Evolutionary conservation across 1,140 invertebrate genomes (phyloP), one percentile per base, ranked within the genome.

Genomic region (Cydia strobilella): DNA sequence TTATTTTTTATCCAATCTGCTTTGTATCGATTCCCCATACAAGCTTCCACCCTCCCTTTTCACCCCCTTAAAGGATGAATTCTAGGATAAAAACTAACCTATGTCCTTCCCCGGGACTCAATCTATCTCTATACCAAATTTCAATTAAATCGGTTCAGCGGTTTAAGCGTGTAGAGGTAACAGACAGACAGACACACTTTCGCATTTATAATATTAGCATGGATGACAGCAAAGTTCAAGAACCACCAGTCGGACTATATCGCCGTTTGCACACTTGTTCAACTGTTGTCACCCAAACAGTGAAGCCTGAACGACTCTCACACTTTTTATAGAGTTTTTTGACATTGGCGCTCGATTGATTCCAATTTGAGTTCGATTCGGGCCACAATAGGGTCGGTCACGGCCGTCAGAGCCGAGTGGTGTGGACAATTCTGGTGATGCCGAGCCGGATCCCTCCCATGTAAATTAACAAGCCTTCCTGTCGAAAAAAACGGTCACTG

Each of bases 291-390:
- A 86, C 76, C 80, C 80, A 84, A 83, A 82, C 79, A 76, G 79
- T 82, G 75, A 83, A 80, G 81, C 80, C 78, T 82, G 80, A 84
- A 75, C 75, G 80, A 80, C 78, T 86, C 82, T 81, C 80, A 83
- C 77, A 82, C 78, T 86, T 90, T 89, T 89, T 88, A 75, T 85
- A n/a, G 72, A 72, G 73, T 85, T 88, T 90, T 86, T 87, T 80
- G 74, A 80, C 76, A 81, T 84, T 85, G 82, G 78, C 65, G 76
- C 75, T 83, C 80, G 80, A 86, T 86, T 89, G 77, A 86, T 77
- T 83, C 79, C 79, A 80, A 84, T 83, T 84, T 76, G 82, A 81
- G 80, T 84, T 86, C 82, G 79, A 76, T 86, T 88, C 79, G 79
- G 72, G 75, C 73, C 73, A 89, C 86, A 88, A 89, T 88, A 74